Percentiles rank a stretch among this genome's conserved stretches.
These are phyloP conservation scores for Noturus placidus DNA, from an alignment of 2,113 vertebrate genomes.

Conservation along the genomic window DNA sequence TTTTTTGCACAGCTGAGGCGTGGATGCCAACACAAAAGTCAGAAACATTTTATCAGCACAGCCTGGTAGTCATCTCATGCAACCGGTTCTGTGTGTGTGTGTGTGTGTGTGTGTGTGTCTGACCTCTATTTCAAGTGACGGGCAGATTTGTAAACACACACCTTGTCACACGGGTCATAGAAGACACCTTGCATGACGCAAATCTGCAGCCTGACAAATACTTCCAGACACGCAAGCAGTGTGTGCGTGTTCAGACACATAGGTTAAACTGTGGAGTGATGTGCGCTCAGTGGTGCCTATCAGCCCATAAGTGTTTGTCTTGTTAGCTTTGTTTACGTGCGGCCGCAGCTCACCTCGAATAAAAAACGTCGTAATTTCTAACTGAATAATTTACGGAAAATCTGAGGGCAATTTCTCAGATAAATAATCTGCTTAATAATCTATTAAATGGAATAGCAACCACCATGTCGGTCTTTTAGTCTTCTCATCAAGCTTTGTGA, in stretches of 20 bases:
- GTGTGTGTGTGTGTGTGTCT: constrained; percentile 21
- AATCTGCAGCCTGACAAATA: constrained; percentile 33
- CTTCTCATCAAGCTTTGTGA: background rate
- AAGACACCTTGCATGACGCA: constrained; percentile 38
- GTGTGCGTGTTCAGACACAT: background rate
- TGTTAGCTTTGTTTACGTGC: background rate
- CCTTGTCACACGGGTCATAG: constrained; percentile 31
- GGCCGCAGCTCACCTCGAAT: background rate
- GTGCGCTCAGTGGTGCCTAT: background rate
- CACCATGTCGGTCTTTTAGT: background rate
- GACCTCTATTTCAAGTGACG: constrained; percentile 29
- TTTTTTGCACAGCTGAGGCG: background rate
- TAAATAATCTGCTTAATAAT: background rate
- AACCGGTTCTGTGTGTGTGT: constrained; percentile 36
- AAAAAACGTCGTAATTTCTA: background rate
- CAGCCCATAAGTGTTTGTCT: background rate
- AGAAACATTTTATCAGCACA: constrained; percentile 7
- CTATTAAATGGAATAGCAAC: background rate
- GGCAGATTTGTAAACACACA: constrained; percentile 42
- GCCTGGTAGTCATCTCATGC: constrained; percentile 13
- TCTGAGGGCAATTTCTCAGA: background rate
- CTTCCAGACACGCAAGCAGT: constrained; percentile 28
- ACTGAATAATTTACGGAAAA: background rate
- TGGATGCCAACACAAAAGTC: background rate
- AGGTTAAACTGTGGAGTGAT: constrained; percentile 20